Evolutionary conservation across 2,888 invertebrate species (phyloP).

Genomic region (Pocota personata): DNA sequence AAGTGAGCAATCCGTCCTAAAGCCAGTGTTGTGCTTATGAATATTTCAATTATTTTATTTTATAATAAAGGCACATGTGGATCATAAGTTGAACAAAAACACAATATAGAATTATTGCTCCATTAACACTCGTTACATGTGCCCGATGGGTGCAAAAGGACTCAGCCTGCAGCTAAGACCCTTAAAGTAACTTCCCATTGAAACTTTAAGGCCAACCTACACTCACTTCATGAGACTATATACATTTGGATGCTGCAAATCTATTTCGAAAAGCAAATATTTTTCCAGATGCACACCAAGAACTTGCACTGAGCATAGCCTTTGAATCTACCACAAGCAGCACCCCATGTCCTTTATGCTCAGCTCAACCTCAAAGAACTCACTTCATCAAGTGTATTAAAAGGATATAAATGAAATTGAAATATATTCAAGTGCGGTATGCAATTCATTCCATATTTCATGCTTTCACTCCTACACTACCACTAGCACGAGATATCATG

Average conservation of each 20-base stretch:
- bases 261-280: slow-evolving; percentile 50
- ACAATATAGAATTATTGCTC: slow-evolving; percentile 14
- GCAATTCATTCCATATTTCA: slow-evolving; percentile 67
- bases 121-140: slow-evolving; percentile 7
- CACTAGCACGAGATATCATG: slow-evolving; percentile 46
- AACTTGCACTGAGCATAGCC: neutral
- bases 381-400: slow-evolving; percentile 60
- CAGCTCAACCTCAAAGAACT: slow-evolving; percentile 50
- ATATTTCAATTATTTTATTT: slow-evolving; percentile 23
- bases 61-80: neutral
- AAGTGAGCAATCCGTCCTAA: neutral
- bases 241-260: slow-evolving; percentile 35
- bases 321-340: slow-evolving; percentile 37
- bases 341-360: slow-evolving; percentile 25
- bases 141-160: neutral
- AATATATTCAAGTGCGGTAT: slow-evolving; percentile 68
- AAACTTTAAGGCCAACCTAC: slow-evolving; percentile 33
- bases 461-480: slow-evolving; percentile 51
- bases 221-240: neutral
- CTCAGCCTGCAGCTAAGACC: slow-evolving; percentile 15
- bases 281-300: slow-evolving; percentile 34
- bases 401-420: slow-evolving; percentile 69
- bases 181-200: slow-evolving; percentile 2
- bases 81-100: neutral
- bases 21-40: neutral